Conservation (phyloP, 2,797 vertebrate species). For the Acipenser oxyrinchus region DNA sequence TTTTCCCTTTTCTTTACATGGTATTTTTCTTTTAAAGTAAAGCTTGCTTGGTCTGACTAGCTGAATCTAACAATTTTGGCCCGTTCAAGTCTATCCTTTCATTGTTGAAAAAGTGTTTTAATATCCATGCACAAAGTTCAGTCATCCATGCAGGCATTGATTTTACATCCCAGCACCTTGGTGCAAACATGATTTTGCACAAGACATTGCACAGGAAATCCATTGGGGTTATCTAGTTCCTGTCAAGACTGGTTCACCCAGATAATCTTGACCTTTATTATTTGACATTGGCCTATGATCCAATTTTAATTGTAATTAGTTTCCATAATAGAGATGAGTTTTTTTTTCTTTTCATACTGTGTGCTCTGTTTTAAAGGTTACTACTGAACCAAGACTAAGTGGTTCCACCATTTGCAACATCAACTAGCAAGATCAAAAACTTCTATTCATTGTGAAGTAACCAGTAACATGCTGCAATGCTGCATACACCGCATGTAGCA, state of each 20-base stretch:
- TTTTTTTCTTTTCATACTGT: not conserved
- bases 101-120: not conserved
- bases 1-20: not conserved
- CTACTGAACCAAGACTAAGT: conserved; percentile 13
- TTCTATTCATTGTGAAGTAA: conserved; percentile 8
- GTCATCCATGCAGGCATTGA: not conserved
- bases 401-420: conserved; percentile 8
- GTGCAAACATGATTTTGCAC: conserved; percentile 2
- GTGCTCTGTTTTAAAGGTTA: conserved; percentile 1
- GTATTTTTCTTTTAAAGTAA: conserved; percentile 7
- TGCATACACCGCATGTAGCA: too few species aligned
- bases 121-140: too few species aligned
- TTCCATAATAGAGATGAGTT: conserved; percentile 8
- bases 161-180: not conserved
- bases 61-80: not conserved
- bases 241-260: not conserved
- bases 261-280: conserved; percentile 14
- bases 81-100: not conserved
- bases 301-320: conserved; percentile 5
- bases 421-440: conserved; percentile 6
- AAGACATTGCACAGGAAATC: not conserved
- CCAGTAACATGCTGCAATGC: not conserved
- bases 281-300: conserved; percentile 2
- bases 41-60: not conserved
- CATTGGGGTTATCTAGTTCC: conserved; percentile 3